Evolutionary conservation across 2,888 invertebrate genomes (phyloP).

Genomic region (Lacanobia oleracea): DNA sequence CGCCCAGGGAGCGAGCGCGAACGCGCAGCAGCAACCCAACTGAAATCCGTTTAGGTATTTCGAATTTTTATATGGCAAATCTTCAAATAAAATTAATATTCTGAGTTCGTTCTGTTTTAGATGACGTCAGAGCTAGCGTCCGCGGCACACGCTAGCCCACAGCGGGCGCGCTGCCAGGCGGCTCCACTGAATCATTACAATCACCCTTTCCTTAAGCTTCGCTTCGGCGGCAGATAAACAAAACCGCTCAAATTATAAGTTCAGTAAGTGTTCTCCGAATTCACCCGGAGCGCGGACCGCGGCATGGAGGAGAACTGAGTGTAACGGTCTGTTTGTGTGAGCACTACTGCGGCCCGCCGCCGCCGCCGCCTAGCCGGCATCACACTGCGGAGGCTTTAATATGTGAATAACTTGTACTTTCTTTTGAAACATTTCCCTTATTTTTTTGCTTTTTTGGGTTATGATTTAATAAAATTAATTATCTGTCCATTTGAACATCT

Average conservation of each 20-base stretch:
- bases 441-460: not conserved
- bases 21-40: not conserved
- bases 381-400: not conserved
- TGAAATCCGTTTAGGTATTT: not conserved
- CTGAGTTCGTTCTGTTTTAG: not conserved
- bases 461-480: not conserved
- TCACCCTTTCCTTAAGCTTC: not conserved
- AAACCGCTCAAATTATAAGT: not conserved
- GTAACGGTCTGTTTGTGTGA: not conserved
- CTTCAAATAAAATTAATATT: not conserved
- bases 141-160: too few species aligned
- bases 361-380: too few species aligned
- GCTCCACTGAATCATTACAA: not conserved
- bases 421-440: not conserved
- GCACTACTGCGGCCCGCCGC: too few species aligned
- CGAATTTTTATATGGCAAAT: not conserved
- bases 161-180: not conserved
- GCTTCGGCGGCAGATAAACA: not conserved
- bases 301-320: not conserved
- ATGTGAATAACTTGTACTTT: not conserved
- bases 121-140: not conserved
- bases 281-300: not conserved
- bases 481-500: not conserved
- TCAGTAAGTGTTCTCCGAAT: not conserved
- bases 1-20: not conserved